Conservation (phyloP, 2,113 vertebrate genomes). For the Choloepus hoffmanni region DNA sequence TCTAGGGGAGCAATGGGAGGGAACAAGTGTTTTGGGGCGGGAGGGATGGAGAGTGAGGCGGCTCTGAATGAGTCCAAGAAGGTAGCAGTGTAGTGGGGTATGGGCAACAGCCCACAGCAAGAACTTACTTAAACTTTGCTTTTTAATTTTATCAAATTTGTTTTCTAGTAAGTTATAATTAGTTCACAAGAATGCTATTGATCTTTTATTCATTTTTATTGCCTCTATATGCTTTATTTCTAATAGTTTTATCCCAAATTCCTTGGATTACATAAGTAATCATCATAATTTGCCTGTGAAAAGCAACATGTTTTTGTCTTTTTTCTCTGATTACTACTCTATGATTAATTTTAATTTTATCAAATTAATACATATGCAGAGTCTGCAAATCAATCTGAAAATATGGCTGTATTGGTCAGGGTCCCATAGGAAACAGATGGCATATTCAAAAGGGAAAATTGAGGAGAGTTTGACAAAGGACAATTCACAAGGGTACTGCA, state of each 20-base stretch:
- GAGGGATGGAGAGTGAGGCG: no score
- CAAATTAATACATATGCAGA: background rate
- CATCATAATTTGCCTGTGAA: slow-evolving; percentile 3
- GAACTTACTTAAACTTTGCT: no score
- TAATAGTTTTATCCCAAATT: slow-evolving; percentile 2
- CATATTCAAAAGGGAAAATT: background rate
- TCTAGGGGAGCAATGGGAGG: background rate
- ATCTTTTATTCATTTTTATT: slow-evolving; percentile 28
- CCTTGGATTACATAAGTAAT: background rate
- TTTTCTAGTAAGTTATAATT: no score
- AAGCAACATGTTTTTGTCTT: background rate
- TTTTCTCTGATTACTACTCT: background rate
- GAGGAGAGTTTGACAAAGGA: background rate
- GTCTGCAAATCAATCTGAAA: background rate
- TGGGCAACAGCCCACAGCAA: background rate
- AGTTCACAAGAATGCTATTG: background rate
- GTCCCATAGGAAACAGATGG: background rate
- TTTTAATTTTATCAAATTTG: no score
- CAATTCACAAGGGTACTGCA: background rate
- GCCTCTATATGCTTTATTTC: background rate
- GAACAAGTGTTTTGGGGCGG: background rate
- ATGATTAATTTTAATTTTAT: background rate
- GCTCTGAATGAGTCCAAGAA: background rate
- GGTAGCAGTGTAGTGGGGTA: no score
- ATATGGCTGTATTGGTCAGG: background rate